phyloP scores from a whole-genome alignment of 2,888 invertebrate genomes.

The Platycnemis pennipes region DNA sequence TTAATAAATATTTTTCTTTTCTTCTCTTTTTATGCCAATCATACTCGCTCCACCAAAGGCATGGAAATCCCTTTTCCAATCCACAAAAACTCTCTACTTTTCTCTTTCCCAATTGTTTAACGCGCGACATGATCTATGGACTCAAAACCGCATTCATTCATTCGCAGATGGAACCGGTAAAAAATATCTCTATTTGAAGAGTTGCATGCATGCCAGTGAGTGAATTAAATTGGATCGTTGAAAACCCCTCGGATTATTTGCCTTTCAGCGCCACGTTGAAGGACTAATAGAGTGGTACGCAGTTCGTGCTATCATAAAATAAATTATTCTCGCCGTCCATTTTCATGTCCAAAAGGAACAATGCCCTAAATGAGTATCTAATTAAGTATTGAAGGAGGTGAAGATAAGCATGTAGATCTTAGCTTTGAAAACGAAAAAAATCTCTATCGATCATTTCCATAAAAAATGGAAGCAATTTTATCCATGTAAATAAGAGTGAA shows the following conservation, averaged over 20 bases:
- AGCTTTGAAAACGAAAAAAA: not conserved
- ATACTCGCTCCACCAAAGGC: too few relatives aligned
- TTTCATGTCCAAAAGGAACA: not conserved
- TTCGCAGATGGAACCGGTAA: not conserved
- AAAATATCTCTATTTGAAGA: constrained; percentile 9
- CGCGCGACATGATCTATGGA: not conserved
- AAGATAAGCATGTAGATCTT: not conserved
- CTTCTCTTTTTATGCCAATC: too few relatives aligned
- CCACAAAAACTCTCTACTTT: not conserved
- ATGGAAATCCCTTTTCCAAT: not conserved
- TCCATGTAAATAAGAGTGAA: not conserved
- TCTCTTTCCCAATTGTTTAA: not conserved
- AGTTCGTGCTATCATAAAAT: not conserved
- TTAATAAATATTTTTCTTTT: too few relatives aligned
- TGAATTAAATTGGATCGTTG: not conserved
- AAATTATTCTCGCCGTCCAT: not conserved
- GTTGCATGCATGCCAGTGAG: not conserved
- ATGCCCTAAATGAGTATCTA: not conserved
- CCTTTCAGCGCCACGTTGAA: not conserved
- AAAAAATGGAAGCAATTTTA: not conserved
- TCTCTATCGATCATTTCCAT: not conserved
- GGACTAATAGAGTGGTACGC: not conserved
- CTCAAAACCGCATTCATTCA: not conserved
- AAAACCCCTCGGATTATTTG: constrained; percentile 3
- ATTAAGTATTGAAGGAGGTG: not conserved